phyloP scores from a whole-genome alignment of 2,888 invertebrate genomes.

The Ashinkailepas kermadecensis region DNA sequence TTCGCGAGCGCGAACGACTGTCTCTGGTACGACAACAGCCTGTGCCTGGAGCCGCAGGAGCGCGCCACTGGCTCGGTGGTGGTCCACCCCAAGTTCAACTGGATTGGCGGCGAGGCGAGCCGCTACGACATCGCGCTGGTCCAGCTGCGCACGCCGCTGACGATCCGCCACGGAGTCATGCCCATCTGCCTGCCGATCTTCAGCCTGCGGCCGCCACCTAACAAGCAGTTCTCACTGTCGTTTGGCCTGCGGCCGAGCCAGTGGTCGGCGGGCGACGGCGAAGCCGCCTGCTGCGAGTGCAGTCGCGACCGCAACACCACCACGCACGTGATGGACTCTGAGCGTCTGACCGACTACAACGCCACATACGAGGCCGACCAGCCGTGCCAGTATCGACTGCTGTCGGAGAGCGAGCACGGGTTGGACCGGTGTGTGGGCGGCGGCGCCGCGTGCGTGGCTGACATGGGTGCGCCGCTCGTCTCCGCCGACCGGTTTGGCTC shows the following conservation, averaged over 20 bases:
- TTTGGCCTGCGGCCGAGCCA: not conserved
- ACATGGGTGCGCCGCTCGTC: not conserved
- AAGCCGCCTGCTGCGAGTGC: not conserved
- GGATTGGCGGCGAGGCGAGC: not conserved
- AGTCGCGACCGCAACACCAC: not conserved
- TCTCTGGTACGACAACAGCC: not conserved
- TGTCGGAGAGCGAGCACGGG: not conserved
- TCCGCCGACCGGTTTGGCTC: not conserved
- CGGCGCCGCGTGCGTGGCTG: not conserved
- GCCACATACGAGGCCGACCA: not conserved
- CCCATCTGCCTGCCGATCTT: slow-evolving; percentile 14
- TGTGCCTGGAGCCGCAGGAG: not conserved
- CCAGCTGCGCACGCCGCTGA: not conserved
- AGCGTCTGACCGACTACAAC: not conserved
- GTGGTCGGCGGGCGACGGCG: not conserved
- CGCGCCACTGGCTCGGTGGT: too few species aligned
- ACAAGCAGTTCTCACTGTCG: not conserved
- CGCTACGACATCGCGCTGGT: not conserved
- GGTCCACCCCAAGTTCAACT: not conserved
- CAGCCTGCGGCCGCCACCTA: not conserved
- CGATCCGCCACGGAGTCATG: not conserved
- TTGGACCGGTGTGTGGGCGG: not conserved
- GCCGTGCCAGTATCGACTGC: slow-evolving; percentile 1
- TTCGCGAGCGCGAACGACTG: not conserved
- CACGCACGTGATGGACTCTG: not conserved